phyloP scores from a whole-genome alignment of 2,888 invertebrate species.

The Papilio demoleus region DNA sequence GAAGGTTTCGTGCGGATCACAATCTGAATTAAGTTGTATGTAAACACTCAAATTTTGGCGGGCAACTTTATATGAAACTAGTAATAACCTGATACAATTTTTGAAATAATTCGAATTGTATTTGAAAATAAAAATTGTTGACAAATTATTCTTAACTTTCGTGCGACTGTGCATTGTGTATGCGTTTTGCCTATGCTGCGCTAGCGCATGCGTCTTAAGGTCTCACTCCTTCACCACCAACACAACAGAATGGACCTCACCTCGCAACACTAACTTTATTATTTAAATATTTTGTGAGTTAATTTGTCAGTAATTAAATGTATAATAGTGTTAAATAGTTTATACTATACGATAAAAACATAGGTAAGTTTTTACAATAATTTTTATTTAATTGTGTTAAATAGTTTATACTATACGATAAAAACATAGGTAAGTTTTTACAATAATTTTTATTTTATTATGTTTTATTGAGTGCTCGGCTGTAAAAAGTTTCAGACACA shows the following conservation, averaged over 20 bases:
- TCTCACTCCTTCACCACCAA: slow-evolving; percentile 6
- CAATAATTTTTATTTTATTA: background rate
- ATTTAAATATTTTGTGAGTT: background rate
- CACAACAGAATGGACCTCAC: background rate
- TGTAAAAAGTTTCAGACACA: too few relatives aligned
- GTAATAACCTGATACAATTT: too few relatives aligned
- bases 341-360: background rate
- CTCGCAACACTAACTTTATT: background rate
- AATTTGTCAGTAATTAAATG: background rate
- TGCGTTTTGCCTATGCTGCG: slow-evolving; percentile 13
- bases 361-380: background rate
- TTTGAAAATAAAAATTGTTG: background rate
- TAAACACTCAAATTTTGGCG: too few relatives aligned
- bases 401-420: background rate
- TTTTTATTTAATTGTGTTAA: background rate
- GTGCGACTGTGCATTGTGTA: background rate
- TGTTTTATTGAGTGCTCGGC: too few relatives aligned
- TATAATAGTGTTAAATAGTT: background rate
- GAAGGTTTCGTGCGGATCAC: too few relatives aligned
- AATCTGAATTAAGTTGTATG: too few relatives aligned
- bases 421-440: background rate
- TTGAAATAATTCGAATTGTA: too few relatives aligned
- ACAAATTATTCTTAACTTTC: slow-evolving; percentile 25
- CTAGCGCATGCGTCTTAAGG: slow-evolving; percentile 15
- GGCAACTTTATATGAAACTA: too few relatives aligned